Percentiles rank a stretch among this genome's conserved stretches.
phyloP scores from a whole-genome alignment of 2,888 invertebrate species.

The Zootermopsis nevadensis region DNA sequence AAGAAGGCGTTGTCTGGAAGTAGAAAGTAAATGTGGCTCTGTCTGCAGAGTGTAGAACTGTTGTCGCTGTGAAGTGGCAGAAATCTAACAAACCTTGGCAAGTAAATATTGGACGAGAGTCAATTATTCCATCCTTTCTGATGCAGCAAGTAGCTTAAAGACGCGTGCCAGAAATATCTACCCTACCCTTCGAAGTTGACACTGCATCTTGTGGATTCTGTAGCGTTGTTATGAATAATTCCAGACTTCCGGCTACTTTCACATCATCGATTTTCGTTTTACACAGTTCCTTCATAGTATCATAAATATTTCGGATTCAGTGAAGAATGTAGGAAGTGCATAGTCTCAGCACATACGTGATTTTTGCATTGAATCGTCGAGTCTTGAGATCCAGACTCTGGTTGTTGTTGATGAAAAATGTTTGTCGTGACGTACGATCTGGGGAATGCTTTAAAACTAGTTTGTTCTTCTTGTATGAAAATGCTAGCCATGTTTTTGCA shows the following conservation, averaged over 20 bases:
- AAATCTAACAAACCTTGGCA: constrained; percentile 12
- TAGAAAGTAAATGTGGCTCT: no score
- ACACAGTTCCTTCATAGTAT: no score
- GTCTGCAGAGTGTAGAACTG: neutral
- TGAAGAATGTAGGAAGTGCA: no score
- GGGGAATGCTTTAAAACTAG: neutral
- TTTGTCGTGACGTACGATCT: neutral
- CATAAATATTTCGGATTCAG: no score
- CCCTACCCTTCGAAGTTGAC: no score
- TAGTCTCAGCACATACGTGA: neutral
- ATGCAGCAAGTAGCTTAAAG: neutral
- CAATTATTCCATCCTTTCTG: constrained; percentile 7
- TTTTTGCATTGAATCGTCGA: neutral
- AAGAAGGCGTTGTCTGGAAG: no score
- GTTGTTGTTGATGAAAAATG: neutral
- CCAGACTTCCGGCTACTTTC: no score
- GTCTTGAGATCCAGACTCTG: no score
- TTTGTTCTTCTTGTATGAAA: neutral
- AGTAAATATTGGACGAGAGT: neutral
- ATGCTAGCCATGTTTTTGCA: neutral
- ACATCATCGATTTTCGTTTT: no score
- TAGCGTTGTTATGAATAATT: no score
- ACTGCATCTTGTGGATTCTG: no score
- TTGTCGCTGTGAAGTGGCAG: neutral
- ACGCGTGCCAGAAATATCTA: neutral